Conservation (phyloP, 2,888 invertebrate species). For the Leptarthrus brevirostris region DNA sequence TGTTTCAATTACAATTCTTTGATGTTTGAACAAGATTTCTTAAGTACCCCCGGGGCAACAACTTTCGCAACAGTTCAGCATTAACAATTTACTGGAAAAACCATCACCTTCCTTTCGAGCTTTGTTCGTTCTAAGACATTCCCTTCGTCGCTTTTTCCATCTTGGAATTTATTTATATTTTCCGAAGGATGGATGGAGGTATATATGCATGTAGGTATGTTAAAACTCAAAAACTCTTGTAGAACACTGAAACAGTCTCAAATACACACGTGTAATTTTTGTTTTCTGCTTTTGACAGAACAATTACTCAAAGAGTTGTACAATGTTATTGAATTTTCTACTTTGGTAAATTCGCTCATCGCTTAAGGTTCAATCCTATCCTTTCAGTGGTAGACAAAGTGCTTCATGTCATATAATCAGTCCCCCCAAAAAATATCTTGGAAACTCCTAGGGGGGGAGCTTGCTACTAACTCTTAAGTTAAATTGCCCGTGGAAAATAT, state of each 20-base stretch:
- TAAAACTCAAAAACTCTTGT: not conserved
- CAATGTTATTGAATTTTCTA: constrained; percentile 35
- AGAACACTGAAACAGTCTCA: not conserved
- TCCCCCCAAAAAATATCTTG: not conserved
- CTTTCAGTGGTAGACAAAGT: constrained; percentile 10
- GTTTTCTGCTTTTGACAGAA: constrained; percentile 24
- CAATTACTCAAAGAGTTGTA: constrained; percentile 22
- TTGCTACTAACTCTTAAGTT: not conserved
- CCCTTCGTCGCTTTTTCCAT: not conserved
- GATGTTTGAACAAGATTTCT: constrained; percentile 13
- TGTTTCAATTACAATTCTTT: constrained; percentile 20
- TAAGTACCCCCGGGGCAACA: not conserved
- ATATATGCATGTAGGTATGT: not conserved
- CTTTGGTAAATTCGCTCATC: constrained; percentile 18
- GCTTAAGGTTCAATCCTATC: not conserved
- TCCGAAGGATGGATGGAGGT: too few species aligned
- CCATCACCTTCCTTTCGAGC: not conserved
- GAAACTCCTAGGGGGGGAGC: not conserved
- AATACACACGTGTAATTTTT: not conserved
- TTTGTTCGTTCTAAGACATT: not conserved
- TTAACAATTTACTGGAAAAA: not conserved
- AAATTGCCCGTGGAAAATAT: constrained; percentile 33
- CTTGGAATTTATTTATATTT: not conserved
- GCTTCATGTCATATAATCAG: not conserved
- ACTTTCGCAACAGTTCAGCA: not conserved